Conservation (phyloP, 2,888 invertebrate species). For the Ophion slaviceki region DNA sequence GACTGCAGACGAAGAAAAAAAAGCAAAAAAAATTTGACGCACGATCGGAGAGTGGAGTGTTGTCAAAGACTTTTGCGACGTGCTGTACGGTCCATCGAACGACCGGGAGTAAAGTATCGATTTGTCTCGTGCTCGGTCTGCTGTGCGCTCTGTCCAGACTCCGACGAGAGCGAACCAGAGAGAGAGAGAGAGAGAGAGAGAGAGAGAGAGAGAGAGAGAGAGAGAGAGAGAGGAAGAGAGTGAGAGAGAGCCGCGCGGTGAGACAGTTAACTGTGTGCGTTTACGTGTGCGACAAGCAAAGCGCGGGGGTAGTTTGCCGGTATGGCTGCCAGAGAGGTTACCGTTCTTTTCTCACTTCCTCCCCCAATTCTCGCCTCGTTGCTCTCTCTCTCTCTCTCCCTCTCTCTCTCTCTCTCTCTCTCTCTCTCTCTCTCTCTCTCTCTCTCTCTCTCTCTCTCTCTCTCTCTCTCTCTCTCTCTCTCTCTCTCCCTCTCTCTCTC, state of each 20-base stretch:
- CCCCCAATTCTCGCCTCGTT: slow-evolving; percentile 56
- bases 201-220: slow-evolving; percentile 34
- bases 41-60: background rate
- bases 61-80: slow-evolving; percentile 70
- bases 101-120: slow-evolving; percentile 73
- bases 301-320: slow-evolving; percentile 63
- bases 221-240: slow-evolving; percentile 48
- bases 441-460: slow-evolving; percentile 25
- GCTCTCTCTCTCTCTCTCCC: slow-evolving; percentile 29
- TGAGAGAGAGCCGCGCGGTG: background rate
- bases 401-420: slow-evolving; percentile 17
- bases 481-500: slow-evolving; percentile 33
- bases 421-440: slow-evolving; percentile 19
- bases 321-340: slow-evolving; percentile 32
- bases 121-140: slow-evolving; percentile 73
- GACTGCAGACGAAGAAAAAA: too few relatives aligned
- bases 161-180: slow-evolving; percentile 50
- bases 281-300: slow-evolving; percentile 59
- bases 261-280: slow-evolving; percentile 43
- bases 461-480: slow-evolving; percentile 24
- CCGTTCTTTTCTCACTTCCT: slow-evolving; percentile 64
- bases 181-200: slow-evolving; percentile 22
- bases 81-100: slow-evolving; percentile 78
- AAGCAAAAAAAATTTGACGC: too few relatives aligned
- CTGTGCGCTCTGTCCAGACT: slow-evolving; percentile 70